Conservation (phyloP, 2,113 vertebrate genomes). For the Actenoides lindsayi region DNA sequence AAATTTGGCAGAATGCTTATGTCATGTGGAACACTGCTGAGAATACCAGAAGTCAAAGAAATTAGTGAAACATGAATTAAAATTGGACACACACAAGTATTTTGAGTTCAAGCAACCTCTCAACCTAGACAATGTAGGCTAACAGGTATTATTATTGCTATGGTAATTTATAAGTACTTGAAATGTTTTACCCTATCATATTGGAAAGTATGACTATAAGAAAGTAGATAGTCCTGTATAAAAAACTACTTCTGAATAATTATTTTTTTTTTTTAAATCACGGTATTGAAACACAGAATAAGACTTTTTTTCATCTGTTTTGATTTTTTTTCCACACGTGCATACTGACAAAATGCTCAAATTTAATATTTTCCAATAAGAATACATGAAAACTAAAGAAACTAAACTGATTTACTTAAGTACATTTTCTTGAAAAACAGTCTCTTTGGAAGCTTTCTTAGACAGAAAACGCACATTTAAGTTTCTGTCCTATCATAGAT, state of each 20-base stretch:
- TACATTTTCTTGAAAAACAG: background rate
- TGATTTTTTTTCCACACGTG: background rate
- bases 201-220: background rate
- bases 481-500: background rate
- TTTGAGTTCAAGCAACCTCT: background rate
- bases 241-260: background rate
- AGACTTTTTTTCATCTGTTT: background rate
- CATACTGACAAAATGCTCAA: background rate
- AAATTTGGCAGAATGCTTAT: background rate
- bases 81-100: background rate
- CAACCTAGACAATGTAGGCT: background rate
- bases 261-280: background rate
- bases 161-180: background rate
- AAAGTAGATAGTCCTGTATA: background rate
- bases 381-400: background rate
- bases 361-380: background rate
- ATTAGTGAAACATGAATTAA: background rate
- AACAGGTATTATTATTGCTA: background rate
- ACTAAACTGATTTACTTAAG: background rate
- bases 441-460: background rate
- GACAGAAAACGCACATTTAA: background rate
- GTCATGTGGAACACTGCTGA: accelerated
- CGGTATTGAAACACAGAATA: background rate
- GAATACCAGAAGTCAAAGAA: background rate
- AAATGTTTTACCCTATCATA: background rate